Base-by-base conservation (phyloP, 2,113 vertebrate genomes). In the Callocephalon fimbriatum region DNA sequence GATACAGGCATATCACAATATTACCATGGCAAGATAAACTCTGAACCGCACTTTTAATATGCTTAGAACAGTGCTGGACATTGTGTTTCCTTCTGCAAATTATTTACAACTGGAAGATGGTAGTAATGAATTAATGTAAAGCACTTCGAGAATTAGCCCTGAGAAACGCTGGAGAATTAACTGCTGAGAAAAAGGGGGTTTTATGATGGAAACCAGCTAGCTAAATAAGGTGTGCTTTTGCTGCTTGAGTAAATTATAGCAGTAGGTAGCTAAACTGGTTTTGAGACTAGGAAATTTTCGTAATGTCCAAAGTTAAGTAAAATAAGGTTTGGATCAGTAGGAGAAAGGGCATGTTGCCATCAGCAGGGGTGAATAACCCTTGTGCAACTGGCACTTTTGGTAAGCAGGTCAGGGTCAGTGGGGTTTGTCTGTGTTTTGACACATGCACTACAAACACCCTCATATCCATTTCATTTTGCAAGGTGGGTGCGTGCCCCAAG, bases 391-490 rank as follows among this genome's bases (percentile, higher is more conserved):
- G 61, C 38, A 47, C 0, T 92, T 90, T 74, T 73, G 72, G 61
- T 72, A 23, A 71, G 72, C 0, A 0, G 40, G 31, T 71, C 44
- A 54, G 32, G 75, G 61, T 90, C 26, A 0, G 42, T 38, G 26
- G 21, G 31, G 6, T 66, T 86, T 74, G 58, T n/a, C 50, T 90
- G 0, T 93, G 15, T 91, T 92, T 77, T 92, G 86, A 88, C 88
- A 88, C 68, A 50, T 3, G 54, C 63, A 7, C 26, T 21, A 5
- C 68, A 76, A 88, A 88, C 86, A 92, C 76, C 35, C 79, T 22
- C 63, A n/a, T 92, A 93, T 68, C 76, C 56, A 89, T 95, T 95
- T 95, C 73, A 29, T 65, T 88, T 91, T 81, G 84, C 73, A 93
- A 96, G 95, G 94, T 95, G 88, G 50, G 35, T 77, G 72, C 1